phyloP scores from a whole-genome alignment of 2,888 invertebrate genomes.

The Andrena bicolor region DNA sequence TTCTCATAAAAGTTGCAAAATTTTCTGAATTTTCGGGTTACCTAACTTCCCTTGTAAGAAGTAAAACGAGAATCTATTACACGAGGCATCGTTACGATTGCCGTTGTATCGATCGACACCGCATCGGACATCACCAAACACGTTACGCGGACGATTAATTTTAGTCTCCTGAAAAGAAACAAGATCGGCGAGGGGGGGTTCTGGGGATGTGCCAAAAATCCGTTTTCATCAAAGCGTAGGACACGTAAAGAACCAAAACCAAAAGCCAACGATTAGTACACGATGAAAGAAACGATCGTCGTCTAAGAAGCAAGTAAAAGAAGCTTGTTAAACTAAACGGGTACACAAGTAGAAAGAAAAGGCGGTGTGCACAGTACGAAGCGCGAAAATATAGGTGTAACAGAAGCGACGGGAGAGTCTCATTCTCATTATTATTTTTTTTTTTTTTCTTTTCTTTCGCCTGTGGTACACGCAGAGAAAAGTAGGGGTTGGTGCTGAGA shows the following conservation, averaged over 20 bases:
- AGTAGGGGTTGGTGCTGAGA: slow-evolving; percentile 62
- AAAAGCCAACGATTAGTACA: slow-evolving; percentile 59
- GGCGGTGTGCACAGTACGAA: slow-evolving; percentile 35
- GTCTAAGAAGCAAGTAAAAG: slow-evolving; percentile 34
- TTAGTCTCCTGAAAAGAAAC: slow-evolving; percentile 79
- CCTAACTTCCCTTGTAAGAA: too few species aligned
- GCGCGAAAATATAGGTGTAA: slow-evolving; percentile 48
- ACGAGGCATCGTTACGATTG: background rate
- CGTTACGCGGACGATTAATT: slow-evolving; percentile 73
- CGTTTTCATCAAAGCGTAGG: slow-evolving; percentile 78
- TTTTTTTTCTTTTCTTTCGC: slow-evolving; percentile 9
- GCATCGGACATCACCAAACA: slow-evolving; percentile 81
- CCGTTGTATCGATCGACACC: background rate
- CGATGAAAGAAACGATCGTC: slow-evolving; percentile 32
- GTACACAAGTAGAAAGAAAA: background rate
- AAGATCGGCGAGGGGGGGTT: slow-evolving; percentile 64
- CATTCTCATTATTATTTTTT: background rate
- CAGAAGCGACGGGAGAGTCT: slow-evolving; percentile 51
- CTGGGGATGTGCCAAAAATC: slow-evolving; percentile 76
- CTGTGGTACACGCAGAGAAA: slow-evolving; percentile 13
- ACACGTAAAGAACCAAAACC: slow-evolving; percentile 68
- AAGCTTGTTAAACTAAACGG: slow-evolving; percentile 26
- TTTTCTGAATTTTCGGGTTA: too few species aligned
- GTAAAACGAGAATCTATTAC: too few species aligned
- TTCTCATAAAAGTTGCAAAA: too few species aligned